Conservation (phyloP, 2,797 vertebrate species). For the Myotis pilosus region DNA sequence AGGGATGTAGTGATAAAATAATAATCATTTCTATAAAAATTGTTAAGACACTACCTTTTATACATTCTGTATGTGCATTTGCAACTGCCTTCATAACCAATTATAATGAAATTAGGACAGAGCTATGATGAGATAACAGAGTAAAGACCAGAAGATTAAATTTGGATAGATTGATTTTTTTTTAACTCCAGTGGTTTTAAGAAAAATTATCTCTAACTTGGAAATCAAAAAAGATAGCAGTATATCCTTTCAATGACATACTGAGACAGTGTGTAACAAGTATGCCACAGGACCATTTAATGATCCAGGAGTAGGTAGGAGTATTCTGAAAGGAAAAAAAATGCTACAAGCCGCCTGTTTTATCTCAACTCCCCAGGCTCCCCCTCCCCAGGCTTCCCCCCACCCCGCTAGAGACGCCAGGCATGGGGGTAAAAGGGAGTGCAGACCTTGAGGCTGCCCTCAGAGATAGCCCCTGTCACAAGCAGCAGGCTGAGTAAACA, state of each 20-base stretch:
- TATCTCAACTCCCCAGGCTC: too few relatives aligned
- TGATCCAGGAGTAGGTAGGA: neutral
- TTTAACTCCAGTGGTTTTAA: neutral
- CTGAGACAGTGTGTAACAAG: neutral
- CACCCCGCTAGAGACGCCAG: too few relatives aligned
- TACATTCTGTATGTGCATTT: neutral
- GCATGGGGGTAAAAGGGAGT: too few relatives aligned
- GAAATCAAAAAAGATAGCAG: neutral
- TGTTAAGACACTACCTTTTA: neutral
- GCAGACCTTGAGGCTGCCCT: too few relatives aligned
- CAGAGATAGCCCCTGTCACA: too few relatives aligned
- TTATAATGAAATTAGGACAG: slow-evolving; percentile 38
- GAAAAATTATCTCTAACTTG: slow-evolving; percentile 10
- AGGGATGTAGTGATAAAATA: neutral
- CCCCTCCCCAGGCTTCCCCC: too few relatives aligned
- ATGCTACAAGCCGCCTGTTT: too few relatives aligned
- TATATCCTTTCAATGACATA: neutral
- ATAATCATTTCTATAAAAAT: neutral
- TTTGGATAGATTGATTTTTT: neutral
- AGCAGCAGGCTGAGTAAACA: too few relatives aligned
- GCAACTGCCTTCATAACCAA: neutral
- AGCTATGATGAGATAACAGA: neutral
- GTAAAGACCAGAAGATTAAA: neutral
- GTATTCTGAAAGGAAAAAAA: too few relatives aligned
- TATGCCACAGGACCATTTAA: neutral